Base-by-base conservation (phyloP, 2,888 invertebrate species). In the Heterodera filipjevi region DNA sequence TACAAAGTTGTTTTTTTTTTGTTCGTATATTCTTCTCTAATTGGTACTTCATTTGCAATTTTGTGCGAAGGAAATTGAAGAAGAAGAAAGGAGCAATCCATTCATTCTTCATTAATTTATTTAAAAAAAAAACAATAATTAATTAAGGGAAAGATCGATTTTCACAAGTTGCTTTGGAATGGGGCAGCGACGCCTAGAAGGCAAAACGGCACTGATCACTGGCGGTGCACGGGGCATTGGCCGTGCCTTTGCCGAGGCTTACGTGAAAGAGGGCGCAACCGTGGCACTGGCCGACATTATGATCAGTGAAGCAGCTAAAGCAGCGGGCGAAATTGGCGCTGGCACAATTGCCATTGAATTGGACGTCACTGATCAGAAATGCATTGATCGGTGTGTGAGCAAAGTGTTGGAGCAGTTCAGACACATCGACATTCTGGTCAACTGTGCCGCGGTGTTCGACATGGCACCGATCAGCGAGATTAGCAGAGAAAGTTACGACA, bases 201-300 rank as follows among this genome's bases (percentile, higher is more conserved):
- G 35, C 70, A 33, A 39, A 27, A 27, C 33, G 35, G 76, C 68
- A 39, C 66, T 77, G 16, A 71, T 79, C 53, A 79, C 77, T 49
- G 79, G 76, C 49, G 79, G 53, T 22, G 77, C 79, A 27, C 68
- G 44, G 39, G 78, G 76, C 49, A 46, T 79, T 32, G 77, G 79
- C 14, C 76, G 71, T 66, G 79, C 68, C n/a, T 39, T 66, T 39
- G 78, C 71, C 22, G 77, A 64, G 33, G 78, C 70, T 33, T 44
- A 49, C 59, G 76, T 66, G 3, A 68, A 39, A 22, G 78, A 76
- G 64, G 77, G 71, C n/a, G 77, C 77, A 22, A 71, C 27, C 14
- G 77, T 77, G 30, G 32, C 49, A 16, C 6, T 77, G 32, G 44
- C 30, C 44, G 79, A 77, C 64, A 22, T 70, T 46, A 33, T 68